A percentile compares a stretch with the other conserved stretches of the same genome.
phyloP scores from a whole-genome alignment of 2,797 vertebrate genomes.

The Lemur catta region DNA sequence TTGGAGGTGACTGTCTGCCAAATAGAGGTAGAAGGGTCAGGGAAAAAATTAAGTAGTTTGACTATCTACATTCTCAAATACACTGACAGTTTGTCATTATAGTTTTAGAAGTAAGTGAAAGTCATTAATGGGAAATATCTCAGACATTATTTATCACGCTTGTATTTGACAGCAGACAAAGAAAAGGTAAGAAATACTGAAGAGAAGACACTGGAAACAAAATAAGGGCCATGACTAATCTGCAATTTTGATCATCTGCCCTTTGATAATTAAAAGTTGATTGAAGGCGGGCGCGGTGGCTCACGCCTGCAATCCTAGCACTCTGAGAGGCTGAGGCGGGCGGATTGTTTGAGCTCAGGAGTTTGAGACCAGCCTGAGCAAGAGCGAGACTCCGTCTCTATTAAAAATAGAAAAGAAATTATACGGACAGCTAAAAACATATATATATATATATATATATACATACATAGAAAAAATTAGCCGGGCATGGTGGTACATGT shows the following conservation, averaged over 20 bases:
- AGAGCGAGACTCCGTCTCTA: too few species aligned
- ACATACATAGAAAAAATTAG: too few species aligned
- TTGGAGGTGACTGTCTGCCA: background rate
- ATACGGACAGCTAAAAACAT: too few species aligned
- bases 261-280: conserved; percentile 46
- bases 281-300: background rate
- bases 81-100: background rate
- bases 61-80: background rate
- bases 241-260: conserved; percentile 26
- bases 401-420: too few species aligned
- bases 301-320: too few species aligned
- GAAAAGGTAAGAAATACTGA: background rate
- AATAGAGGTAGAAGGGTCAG: background rate
- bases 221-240: conserved; percentile 2
- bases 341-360: too few species aligned
- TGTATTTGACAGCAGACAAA: conserved; percentile 10
- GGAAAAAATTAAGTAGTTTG: background rate
- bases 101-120: conserved; percentile 1
- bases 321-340: too few species aligned
- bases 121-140: conserved; percentile 17
- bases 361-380: too few species aligned
- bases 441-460: too few species aligned
- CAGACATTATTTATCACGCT: conserved; percentile 18
- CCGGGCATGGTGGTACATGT: too few species aligned
- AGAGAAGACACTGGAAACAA: background rate